Evolutionary conservation across 2,113 vertebrate species (phyloP).

Genomic region (Lasiurus cinereus): DNA sequence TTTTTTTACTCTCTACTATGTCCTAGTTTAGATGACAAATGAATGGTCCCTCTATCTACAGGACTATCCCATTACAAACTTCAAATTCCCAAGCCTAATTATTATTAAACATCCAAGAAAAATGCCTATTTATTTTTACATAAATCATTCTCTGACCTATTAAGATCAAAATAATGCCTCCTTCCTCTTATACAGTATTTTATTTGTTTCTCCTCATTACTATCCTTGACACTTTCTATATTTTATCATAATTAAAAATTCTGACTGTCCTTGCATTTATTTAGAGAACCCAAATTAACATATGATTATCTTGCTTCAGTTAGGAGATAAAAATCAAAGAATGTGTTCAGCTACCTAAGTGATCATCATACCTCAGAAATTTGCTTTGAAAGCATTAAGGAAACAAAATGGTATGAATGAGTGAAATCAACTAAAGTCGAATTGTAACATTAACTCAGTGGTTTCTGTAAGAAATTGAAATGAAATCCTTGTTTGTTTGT

Average conservation of each 20-base stretch:
- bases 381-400: not conserved
- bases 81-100: not conserved
- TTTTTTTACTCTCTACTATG: not conserved
- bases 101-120: not conserved
- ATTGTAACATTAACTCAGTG: not conserved
- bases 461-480: not conserved
- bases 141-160: not conserved
- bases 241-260: conserved; percentile 41
- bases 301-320: not conserved
- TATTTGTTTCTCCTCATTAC: not conserved
- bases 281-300: not conserved
- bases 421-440: not conserved
- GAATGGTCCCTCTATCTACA: not conserved
- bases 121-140: not conserved
- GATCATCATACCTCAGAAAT: not conserved
- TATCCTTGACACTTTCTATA: not conserved
- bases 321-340: not conserved
- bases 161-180: not conserved
- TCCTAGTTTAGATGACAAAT: not conserved
- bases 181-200: not conserved
- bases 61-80: not conserved
- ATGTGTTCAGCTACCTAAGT: not conserved
- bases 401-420: not conserved
- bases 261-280: not conserved
- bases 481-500: not conserved